A percentile compares a stretch with the other conserved stretches of the same genome.
Evolutionary conservation across 2,113 vertebrate species (phyloP).

Genomic region (Sylvia atricapilla): DNA sequence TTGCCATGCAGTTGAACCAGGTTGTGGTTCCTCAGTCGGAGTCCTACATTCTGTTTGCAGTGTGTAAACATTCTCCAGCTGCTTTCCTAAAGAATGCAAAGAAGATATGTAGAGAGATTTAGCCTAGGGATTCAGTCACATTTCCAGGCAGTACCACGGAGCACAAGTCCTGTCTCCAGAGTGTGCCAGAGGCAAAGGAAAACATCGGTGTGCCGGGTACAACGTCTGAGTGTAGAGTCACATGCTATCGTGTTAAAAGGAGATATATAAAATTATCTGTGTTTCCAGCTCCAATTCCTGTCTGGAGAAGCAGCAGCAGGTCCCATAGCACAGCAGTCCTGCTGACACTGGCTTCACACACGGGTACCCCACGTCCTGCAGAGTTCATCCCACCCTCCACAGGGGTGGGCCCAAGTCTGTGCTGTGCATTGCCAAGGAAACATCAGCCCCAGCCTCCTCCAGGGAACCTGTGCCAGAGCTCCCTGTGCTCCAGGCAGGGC

Average conservation of each 20-base stretch:
- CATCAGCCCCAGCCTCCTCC: not conserved
- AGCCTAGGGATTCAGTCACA: not conserved
- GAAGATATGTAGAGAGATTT: constrained; percentile 21
- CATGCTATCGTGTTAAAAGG: not conserved
- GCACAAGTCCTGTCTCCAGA: constrained; percentile 23
- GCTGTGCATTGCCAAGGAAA: not conserved
- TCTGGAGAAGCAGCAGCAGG: constrained; percentile 13
- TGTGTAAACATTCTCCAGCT: constrained; percentile 80
- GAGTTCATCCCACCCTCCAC: not conserved
- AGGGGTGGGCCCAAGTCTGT: not conserved
- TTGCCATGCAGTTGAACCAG: constrained; percentile 69
- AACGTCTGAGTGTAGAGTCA: not conserved
- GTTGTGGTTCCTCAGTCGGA: constrained; percentile 16
- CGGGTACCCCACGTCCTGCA: not conserved
- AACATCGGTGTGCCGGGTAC: not conserved
- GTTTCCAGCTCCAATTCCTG: not conserved
- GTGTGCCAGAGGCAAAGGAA: not conserved
- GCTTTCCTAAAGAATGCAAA: constrained; percentile 64
- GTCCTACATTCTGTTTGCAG: constrained; percentile 79
- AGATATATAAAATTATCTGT: constrained; percentile 18
- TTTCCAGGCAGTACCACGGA: constrained; percentile 20
- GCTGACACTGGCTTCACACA: not conserved
- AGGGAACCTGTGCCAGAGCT: not conserved
- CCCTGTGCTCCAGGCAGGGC: not conserved
- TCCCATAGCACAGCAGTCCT: not conserved